Evolutionary conservation across 2,113 vertebrate genomes (phyloP).

Genomic region (Noctilio leporinus): DNA sequence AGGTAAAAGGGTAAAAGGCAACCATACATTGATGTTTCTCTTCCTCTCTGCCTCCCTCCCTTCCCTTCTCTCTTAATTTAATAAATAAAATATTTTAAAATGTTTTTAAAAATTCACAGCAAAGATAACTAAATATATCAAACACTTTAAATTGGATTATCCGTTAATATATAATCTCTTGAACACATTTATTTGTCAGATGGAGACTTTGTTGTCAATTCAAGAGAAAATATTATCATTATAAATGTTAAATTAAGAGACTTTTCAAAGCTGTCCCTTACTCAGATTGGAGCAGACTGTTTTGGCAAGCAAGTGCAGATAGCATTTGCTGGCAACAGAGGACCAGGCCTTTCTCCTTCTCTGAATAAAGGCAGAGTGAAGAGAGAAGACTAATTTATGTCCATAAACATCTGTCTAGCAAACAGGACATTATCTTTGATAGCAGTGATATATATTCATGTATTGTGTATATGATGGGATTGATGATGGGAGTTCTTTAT

Average conservation of each 20-base stretch:
- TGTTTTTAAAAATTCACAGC: slow-evolving; percentile 68
- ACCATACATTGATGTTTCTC: too few relatives aligned
- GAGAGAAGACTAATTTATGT: background rate
- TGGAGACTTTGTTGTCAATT: slow-evolving; percentile 69
- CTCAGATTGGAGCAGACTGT: slow-evolving; percentile 1
- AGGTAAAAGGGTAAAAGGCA: too few relatives aligned
- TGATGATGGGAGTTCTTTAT: background rate
- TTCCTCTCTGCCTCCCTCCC: too few relatives aligned
- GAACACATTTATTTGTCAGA: slow-evolving; percentile 72
- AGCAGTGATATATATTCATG: too few relatives aligned
- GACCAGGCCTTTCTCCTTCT: background rate
- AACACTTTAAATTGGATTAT: slow-evolving; percentile 77
- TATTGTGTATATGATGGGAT: background rate
- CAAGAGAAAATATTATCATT: slow-evolving; percentile 22
- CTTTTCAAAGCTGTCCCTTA: slow-evolving; percentile 14
- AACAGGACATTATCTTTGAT: background rate
- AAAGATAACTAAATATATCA: slow-evolving; percentile 74
- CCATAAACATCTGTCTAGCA: background rate
- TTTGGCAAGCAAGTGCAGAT: background rate
- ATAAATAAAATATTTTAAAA: too few relatives aligned
- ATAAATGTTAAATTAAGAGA: slow-evolving; percentile 8
- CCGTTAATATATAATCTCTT: slow-evolving; percentile 71
- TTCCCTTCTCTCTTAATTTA: too few relatives aligned
- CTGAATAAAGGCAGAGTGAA: background rate
- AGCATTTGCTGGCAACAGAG: background rate